Evolutionary conservation across 2,113 vertebrate genomes (phyloP).

Genomic region (Macheiramphus alcinus): DNA sequence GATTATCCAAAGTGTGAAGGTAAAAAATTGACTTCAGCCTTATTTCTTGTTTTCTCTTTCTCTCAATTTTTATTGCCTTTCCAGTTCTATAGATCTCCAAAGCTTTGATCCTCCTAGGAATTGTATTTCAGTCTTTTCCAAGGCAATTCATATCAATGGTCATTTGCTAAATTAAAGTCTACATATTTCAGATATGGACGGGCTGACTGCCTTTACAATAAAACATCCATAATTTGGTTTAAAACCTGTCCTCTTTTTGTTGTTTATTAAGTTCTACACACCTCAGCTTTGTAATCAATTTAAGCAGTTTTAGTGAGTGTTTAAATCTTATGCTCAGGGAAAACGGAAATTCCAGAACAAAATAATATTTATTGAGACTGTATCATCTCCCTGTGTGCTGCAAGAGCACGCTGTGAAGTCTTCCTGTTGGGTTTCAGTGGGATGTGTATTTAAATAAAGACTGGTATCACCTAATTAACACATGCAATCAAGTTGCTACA

Average conservation of each 20-base stretch:
- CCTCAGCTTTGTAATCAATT: background rate
- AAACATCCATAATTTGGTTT: background rate
- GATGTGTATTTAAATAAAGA: background rate
- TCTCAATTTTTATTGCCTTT: background rate
- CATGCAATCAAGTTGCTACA: background rate
- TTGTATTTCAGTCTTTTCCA: background rate
- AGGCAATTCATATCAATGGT: background rate
- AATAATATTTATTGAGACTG: background rate
- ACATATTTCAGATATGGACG: background rate
- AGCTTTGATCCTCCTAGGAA: background rate
- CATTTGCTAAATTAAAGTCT: background rate
- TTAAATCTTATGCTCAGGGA: background rate
- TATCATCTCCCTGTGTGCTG: background rate
- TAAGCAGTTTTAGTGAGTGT: background rate
- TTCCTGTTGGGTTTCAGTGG: background rate
- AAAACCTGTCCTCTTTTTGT: background rate
- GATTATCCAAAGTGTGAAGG: background rate
- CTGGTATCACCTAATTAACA: background rate
- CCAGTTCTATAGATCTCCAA: background rate
- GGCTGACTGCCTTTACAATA: background rate
- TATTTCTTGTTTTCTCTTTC: background rate
- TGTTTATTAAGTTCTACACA: background rate
- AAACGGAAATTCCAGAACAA: background rate
- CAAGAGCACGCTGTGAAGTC: rapidly evolving
- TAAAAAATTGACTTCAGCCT: background rate